Base-by-base conservation (phyloP, 1,140 invertebrate species). In the Paracyclopina nana region DNA sequence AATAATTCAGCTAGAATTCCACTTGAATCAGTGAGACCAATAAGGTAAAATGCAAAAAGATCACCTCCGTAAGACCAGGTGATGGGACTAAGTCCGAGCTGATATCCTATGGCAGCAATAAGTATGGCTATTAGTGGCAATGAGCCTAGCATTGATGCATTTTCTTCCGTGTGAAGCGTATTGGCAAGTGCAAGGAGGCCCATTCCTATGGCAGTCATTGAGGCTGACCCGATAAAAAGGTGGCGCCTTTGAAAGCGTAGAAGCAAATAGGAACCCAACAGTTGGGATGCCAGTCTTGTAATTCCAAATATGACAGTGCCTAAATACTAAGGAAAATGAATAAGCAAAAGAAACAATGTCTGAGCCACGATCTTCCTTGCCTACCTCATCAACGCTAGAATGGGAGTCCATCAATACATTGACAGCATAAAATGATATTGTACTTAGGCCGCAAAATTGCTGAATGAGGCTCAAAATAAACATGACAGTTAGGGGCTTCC, bases 261-360 rank as follows among this genome's bases (percentile, higher is more conserved):
- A 14, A 48, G 45, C n/a, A 48, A 27, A n/a, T 28, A 48, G 4
- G 25, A 14, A n/a, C 45, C 45, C 25, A 27, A 11, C 8, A 48
- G 12, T 28, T 48, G 45, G 27, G 25, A 11, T 14, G 28, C 16
- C 1, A 48, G 14, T 16, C 45, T 11, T 4, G 27, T 28, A 16
- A 48, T 12, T 4, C 45, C 45, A 48, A 48, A 48, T 4, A 26
- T 48, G 25, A 48, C 28, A 29, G 45, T 48, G 24, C 24, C 45
- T 28, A 27, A 3, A 20, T 48, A 48, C 45, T 48, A 16, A 9
- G 24, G n/a, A 30, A 26, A 18, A 20, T 2, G 42, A 20, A 44
- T 8, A 42, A 11, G 18, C n/a, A 44, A 12, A 4, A 12, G n/a
- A 44, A 44, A 4, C 16, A 44, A 44, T 18, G 14, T 31, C 14